phyloP scores from a whole-genome alignment of 2,888 invertebrate genomes.

The Eupithecia tripunctaria region DNA sequence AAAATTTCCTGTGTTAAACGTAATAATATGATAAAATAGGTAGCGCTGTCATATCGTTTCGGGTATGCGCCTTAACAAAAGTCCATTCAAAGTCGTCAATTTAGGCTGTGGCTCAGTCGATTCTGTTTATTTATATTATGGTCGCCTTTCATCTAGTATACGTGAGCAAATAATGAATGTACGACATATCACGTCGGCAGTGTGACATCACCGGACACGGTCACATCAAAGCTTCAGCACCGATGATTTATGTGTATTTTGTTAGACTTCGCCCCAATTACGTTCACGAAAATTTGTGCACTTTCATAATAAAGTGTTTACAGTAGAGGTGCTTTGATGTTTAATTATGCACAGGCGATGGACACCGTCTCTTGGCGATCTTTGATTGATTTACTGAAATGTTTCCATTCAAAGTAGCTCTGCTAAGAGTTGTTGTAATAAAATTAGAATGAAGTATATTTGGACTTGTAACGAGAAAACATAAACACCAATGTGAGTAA shows the following conservation, averaged over 20 bases:
- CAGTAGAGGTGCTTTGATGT: slow-evolving; percentile 74
- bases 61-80: too few species aligned
- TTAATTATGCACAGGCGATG: slow-evolving; percentile 70
- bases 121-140: slow-evolving; percentile 81
- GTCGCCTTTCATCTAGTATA: slow-evolving; percentile 81
- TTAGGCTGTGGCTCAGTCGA: slow-evolving; percentile 69
- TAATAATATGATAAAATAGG: too few species aligned
- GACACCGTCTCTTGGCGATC: slow-evolving; percentile 55
- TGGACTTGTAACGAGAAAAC: not conserved
- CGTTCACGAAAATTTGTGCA: slow-evolving; percentile 75
- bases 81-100: slow-evolving; percentile 70
- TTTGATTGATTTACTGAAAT: slow-evolving; percentile 69
- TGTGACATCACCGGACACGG: slow-evolving; percentile 80
- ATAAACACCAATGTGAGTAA: not conserved
- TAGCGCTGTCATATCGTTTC: too few species aligned
- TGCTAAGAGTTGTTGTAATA: slow-evolving; percentile 20
- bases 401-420: slow-evolving; percentile 22
- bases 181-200: slow-evolving; percentile 68
- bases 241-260: slow-evolving; percentile 80
- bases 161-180: slow-evolving; percentile 83
- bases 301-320: slow-evolving; percentile 76
- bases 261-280: slow-evolving; percentile 78
- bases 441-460: slow-evolving; percentile 13
- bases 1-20: too few species aligned
- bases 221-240: slow-evolving; percentile 76